Percentiles rank a stretch among this genome's conserved stretches.
These are phyloP conservation scores for Erebia epiphron DNA, from an alignment of 2,888 invertebrate genomes.

Conservation along the genomic window DNA sequence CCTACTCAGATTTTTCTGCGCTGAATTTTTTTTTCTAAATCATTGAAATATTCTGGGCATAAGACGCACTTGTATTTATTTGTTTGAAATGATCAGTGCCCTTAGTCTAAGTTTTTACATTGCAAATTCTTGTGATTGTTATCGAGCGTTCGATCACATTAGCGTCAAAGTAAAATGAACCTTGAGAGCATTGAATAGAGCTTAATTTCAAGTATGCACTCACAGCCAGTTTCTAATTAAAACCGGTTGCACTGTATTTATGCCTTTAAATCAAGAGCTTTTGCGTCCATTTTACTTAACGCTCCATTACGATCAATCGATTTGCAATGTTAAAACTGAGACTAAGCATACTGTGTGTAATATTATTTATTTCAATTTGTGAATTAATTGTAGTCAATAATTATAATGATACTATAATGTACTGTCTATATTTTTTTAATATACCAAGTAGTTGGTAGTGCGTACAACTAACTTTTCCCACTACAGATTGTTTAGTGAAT, in stretches of 20 bases:
- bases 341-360: not conserved
- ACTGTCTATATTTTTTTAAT: constrained; percentile 40
- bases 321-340: too few relatives aligned
- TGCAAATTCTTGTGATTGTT: too few relatives aligned
- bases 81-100: too few relatives aligned
- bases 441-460: constrained; percentile 41
- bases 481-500: not conserved
- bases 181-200: too few relatives aligned
- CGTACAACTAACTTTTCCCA: not conserved
- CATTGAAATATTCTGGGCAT: not conserved
- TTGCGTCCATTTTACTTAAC: too few relatives aligned
- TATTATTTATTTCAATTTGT: constrained; percentile 36
- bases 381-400: constrained; percentile 34
- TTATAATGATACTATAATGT: constrained; percentile 24
- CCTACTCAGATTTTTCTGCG: not conserved
- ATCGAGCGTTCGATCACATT: too few relatives aligned
- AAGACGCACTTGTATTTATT: not conserved
- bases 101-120: too few relatives aligned
- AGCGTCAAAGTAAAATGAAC: too few relatives aligned
- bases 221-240: not conserved
- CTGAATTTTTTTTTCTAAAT: not conserved
- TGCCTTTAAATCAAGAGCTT: too few relatives aligned
- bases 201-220: too few relatives aligned
- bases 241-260: too few relatives aligned
- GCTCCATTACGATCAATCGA: too few relatives aligned